These are phyloP conservation scores for Aphidius colemani DNA, from an alignment of 2,888 invertebrate genomes.

Conservation along the genomic window DNA sequence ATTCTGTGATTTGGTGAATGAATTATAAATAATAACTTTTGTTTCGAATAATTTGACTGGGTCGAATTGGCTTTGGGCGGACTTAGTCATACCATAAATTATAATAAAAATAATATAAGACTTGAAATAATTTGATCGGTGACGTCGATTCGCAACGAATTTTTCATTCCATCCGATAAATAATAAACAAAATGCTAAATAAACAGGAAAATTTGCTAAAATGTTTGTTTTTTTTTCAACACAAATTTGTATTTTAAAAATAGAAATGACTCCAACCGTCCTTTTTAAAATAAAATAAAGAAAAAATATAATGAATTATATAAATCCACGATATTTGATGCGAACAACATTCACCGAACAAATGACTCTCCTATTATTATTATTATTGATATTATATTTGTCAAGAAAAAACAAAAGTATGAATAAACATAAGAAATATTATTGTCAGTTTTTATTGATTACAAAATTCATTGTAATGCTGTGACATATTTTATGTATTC, in stretches of 20 bases:
- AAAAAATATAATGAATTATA: conserved; percentile 23
- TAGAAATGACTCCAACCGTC: conserved; percentile 18
- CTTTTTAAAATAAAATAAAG: conserved; percentile 28
- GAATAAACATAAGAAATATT: conserved; percentile 18
- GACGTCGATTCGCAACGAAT: conserved; percentile 30
- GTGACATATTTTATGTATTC: conserved; percentile 59
- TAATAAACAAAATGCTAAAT: conserved; percentile 29
- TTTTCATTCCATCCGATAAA: conserved; percentile 32
- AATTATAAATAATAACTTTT: conserved; percentile 21
- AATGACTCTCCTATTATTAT: conserved; percentile 36
- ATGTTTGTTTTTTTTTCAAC: conserved; percentile 22
- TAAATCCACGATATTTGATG: conserved; percentile 38
- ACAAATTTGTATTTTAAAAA: too few relatives aligned
- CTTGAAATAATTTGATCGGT: conserved; percentile 23
- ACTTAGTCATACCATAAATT: conserved; percentile 58
- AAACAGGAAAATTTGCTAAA: conserved; percentile 27
- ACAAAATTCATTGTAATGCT: conserved; percentile 56
- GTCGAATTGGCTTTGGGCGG: conserved; percentile 51
- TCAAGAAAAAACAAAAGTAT: neutral
- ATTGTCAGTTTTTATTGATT: conserved; percentile 48
- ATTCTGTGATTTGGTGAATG: conserved; percentile 47
- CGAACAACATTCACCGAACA: conserved; percentile 45
- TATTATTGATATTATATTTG: conserved; percentile 7
- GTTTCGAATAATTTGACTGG: conserved; percentile 32
- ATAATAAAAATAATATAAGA: conserved; percentile 20